Evolutionary conservation across 1,140 invertebrate species (phyloP).

Genomic region (Conopomorpha cramerella): DNA sequence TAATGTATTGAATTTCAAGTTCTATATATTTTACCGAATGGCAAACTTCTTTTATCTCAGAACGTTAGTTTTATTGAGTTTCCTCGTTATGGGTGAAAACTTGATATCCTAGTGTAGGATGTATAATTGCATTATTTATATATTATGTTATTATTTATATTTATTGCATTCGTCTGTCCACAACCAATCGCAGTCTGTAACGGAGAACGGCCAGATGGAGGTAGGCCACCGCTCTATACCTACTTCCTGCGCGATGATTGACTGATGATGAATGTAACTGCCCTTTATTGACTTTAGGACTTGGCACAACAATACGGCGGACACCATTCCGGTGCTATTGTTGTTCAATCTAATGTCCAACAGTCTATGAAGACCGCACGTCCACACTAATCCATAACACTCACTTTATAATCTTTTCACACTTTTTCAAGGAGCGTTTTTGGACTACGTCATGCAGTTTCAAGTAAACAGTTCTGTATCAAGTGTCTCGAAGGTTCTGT

Average conservation of each 20-base stretch:
- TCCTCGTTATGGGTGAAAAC: slow-evolving; percentile 33
- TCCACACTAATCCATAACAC: too few species aligned
- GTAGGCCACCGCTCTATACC: too few species aligned
- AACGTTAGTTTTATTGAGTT: slow-evolving; percentile 38
- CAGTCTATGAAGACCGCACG: too few species aligned
- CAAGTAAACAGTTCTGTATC: too few species aligned
- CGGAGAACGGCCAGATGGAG: slow-evolving; percentile 56
- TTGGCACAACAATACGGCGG: too few species aligned
- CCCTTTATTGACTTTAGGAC: too few species aligned
- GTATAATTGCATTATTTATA: slow-evolving; percentile 56
- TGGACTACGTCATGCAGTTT: too few species aligned
- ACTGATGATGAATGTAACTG: slow-evolving; percentile 19
- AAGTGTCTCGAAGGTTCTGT: too few species aligned
- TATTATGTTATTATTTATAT: slow-evolving; percentile 58
- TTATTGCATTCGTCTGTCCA: slow-evolving; percentile 60
- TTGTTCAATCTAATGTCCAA: too few species aligned
- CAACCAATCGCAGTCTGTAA: slow-evolving; percentile 59
- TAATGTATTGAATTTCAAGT: slow-evolving; percentile 37
- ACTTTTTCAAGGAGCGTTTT: too few species aligned
- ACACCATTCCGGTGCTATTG: too few species aligned
- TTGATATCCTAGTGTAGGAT: slow-evolving; percentile 46
- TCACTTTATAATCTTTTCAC: too few species aligned
- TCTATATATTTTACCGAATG: slow-evolving; percentile 43
- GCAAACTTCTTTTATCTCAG: slow-evolving; percentile 37
- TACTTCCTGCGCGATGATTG: slow-evolving; percentile 29